Evolutionary conservation across 1,140 invertebrate genomes (phyloP).

Genomic region (Drosophila ogumai): DNA sequence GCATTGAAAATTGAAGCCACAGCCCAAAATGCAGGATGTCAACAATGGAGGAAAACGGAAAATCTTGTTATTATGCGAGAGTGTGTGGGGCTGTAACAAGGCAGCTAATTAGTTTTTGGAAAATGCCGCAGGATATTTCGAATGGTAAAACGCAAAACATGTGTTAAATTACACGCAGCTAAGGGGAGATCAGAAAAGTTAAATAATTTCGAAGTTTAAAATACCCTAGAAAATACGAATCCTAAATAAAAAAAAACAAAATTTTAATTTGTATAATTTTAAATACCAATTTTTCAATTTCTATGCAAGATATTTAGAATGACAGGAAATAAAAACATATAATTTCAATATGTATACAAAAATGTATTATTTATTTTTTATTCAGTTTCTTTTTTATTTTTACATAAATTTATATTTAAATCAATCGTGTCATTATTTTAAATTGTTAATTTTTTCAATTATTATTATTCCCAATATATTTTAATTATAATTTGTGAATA

Average conservation of each 20-base stretch:
- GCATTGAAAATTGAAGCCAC: slow-evolving; percentile 35
- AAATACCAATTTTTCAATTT: too few species aligned
- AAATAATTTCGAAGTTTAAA: background rate
- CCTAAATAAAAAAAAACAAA: too few species aligned
- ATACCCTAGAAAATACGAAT: background rate
- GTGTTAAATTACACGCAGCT: slow-evolving; percentile 69
- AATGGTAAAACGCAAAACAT: slow-evolving; percentile 65
- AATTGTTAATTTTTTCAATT: too few species aligned
- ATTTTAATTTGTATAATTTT: background rate
- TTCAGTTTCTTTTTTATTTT: too few species aligned
- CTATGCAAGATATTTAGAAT: too few species aligned
- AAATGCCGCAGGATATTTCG: slow-evolving; percentile 68
- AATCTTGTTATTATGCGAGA: slow-evolving; percentile 32
- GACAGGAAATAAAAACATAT: too few species aligned
- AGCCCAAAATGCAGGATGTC: slow-evolving; percentile 32
- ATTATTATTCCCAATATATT: too few species aligned
- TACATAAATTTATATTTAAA: too few species aligned
- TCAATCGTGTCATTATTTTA: too few species aligned
- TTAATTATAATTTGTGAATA: too few species aligned
- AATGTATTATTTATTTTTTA: too few species aligned
- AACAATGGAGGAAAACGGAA: slow-evolving; percentile 35
- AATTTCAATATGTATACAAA: too few species aligned
- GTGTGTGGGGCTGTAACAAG: slow-evolving; percentile 29
- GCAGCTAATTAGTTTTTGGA: slow-evolving; percentile 78
- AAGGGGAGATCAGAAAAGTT: background rate